Percentiles rank a stretch among this genome's conserved stretches.
phyloP scores from a whole-genome alignment of 2,797 vertebrate genomes.

The Hirundo rustica region DNA sequence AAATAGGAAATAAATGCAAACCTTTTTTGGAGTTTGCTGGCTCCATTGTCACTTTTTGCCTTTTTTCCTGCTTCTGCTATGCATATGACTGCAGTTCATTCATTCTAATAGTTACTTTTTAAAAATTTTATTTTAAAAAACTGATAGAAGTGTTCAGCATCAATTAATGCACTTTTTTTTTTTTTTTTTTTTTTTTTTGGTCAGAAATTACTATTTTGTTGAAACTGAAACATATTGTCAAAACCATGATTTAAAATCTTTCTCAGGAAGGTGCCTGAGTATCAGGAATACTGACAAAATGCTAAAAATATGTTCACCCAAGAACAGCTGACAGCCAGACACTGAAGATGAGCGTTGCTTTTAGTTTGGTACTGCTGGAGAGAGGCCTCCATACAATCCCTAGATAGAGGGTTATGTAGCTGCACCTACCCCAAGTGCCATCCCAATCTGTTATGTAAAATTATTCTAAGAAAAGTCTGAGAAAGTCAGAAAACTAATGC shows the following conservation, averaged over 20 bases:
- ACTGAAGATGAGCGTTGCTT: not conserved
- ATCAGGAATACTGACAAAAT: not conserved
- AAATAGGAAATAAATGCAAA: not conserved
- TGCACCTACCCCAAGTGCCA: not conserved
- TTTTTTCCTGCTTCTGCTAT: not conserved
- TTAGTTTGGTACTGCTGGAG: not conserved
- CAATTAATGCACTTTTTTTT: not conserved
- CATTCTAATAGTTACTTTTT: not conserved
- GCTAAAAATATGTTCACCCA: not conserved
- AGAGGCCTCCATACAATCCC: not conserved
- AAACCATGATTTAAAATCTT: not conserved
- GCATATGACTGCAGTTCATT: not conserved
- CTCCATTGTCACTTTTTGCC: not conserved
- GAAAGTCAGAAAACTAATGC: not conserved
- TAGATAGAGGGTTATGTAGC: not conserved
- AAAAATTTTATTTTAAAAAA: not conserved
- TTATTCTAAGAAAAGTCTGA: constrained; percentile 16
- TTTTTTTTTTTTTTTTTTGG: not conserved
- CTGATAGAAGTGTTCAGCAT: not conserved
- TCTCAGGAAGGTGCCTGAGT: not conserved
- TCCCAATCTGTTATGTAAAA: not conserved
- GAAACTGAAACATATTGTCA: not conserved
- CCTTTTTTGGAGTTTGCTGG: not conserved
- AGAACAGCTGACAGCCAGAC: not conserved
- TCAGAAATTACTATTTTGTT: not conserved